A percentile compares a stretch with the other conserved stretches of the same genome.
These are phyloP conservation scores for Diploscapter pachys DNA, from an alignment of 1,140 invertebrate genomes.

Conservation along the genomic window DNA sequence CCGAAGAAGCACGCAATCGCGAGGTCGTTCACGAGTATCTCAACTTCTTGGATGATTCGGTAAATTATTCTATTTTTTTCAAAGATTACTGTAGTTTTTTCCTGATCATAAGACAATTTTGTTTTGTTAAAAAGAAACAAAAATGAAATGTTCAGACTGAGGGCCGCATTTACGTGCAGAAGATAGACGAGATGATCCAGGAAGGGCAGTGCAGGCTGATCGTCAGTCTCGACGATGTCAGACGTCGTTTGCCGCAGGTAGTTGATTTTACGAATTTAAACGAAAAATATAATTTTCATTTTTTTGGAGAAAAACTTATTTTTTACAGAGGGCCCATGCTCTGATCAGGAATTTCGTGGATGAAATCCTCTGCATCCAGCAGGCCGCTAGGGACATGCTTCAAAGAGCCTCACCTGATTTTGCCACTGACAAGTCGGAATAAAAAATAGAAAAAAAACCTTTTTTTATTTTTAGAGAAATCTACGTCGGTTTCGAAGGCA, in stretches of 20 bases:
- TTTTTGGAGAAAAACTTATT: conserved; percentile 30
- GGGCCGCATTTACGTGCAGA: conserved; percentile 47
- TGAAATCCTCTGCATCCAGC: conserved; percentile 85
- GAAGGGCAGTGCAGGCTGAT: conserved; percentile 75
- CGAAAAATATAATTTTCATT: conserved; percentile 6
- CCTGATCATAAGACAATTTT: too few species aligned
- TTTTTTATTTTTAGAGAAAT: conserved; percentile 70
- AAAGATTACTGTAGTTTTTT: not conserved
- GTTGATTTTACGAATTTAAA: conserved; percentile 12
- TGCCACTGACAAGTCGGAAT: conserved; percentile 65
- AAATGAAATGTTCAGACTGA: conserved; percentile 36
- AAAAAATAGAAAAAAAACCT: not conserved
- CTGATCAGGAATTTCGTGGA: conserved; percentile 86
- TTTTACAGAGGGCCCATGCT: conserved; percentile 59
- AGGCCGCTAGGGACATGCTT: conserved; percentile 84
- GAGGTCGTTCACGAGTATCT: conserved; percentile 52
- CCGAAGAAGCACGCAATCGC: conserved; percentile 46
- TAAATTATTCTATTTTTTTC: conserved; percentile 27
- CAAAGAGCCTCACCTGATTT: conserved; percentile 77
- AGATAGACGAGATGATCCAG: conserved; percentile 72
- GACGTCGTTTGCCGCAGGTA: conserved; percentile 59
- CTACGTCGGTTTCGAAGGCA: conserved; percentile 90
- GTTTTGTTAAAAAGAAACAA: too few species aligned
- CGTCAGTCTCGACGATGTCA: conserved; percentile 92
- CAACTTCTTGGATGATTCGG: conserved; percentile 56